phyloP scores from a whole-genome alignment of 2,113 vertebrate genomes.

The Lota lota region DNA sequence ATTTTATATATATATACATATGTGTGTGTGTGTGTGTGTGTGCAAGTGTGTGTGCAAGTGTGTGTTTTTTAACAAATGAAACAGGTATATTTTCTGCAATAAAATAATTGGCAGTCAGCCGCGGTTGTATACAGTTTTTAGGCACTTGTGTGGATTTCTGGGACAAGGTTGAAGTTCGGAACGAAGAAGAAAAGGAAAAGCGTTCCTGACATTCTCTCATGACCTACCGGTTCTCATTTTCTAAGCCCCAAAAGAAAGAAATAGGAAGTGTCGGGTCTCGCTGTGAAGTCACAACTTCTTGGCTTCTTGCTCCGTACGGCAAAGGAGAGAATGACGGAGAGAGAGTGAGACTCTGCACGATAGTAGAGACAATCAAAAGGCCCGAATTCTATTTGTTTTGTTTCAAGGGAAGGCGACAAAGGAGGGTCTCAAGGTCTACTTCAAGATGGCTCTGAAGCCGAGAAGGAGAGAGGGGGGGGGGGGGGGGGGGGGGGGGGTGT shows the following conservation, averaged over 20 bases:
- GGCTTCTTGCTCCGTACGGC: slow-evolving; percentile 49
- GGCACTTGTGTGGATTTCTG: slow-evolving; percentile 48
- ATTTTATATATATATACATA: no score
- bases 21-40: no score
- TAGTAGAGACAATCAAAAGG: slow-evolving; percentile 76
- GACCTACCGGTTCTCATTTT: slow-evolving; percentile 70
- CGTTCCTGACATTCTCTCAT: slow-evolving; percentile 67
- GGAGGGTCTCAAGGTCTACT: slow-evolving; percentile 91
- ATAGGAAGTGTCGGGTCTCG: slow-evolving; percentile 37
- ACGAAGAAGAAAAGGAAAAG: slow-evolving; percentile 42
- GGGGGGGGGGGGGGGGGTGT: not conserved
- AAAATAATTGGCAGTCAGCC: not conserved
- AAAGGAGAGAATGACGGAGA: slow-evolving; percentile 23
- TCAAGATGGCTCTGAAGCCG: slow-evolving; percentile 85
- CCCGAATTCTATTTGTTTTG: slow-evolving; percentile 84
- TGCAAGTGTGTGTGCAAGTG: no score
- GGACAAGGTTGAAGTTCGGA: slow-evolving; percentile 55
- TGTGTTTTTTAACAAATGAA: no score
- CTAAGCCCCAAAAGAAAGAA: slow-evolving; percentile 45
- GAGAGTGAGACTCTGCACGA: slow-evolving; percentile 31
- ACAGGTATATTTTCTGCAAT: no score
- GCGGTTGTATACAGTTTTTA: slow-evolving; percentile 58
- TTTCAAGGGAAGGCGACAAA: slow-evolving; percentile 96
- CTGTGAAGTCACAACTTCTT: slow-evolving; percentile 73
- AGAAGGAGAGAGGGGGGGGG: slow-evolving; percentile 62